Conservation (phyloP, 2,888 invertebrate genomes). For the Rhagonycha lutea region DNA sequence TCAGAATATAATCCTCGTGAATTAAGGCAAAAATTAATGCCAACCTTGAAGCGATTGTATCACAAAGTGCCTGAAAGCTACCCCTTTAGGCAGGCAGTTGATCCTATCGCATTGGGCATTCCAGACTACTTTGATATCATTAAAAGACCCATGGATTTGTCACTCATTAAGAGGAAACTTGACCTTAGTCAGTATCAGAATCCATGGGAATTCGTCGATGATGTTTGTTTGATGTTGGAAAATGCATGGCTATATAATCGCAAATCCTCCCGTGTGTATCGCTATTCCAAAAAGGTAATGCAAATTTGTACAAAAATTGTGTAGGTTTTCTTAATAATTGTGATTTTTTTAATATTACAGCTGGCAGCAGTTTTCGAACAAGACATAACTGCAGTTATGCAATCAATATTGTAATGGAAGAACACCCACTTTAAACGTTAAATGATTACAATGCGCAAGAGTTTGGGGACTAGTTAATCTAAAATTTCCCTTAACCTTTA, state of each 20-base stretch:
- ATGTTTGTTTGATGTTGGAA: conserved; percentile 99
- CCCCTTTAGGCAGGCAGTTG: conserved; percentile 96
- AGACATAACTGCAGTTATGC: conserved; percentile 99
- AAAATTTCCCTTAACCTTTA: too few relatives aligned
- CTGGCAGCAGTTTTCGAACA: conserved; percentile 96
- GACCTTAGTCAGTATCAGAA: conserved; percentile 93
- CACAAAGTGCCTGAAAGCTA: conserved; percentile 94
- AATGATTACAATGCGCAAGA: too few relatives aligned
- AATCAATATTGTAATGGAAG: conserved; percentile 96
- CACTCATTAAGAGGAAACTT: conserved; percentile 90
- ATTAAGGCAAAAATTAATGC: conserved; percentile 86
- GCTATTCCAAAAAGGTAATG: conserved; percentile 96
- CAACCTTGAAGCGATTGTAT: conserved; percentile 91
- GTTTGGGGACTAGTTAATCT: too few relatives aligned
- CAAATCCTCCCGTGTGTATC: conserved; percentile 96
- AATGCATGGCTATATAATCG: conserved; percentile 99
- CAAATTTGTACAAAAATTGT: not conserved
- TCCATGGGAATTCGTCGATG: conserved; percentile 99
- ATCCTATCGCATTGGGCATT: conserved; percentile 86
- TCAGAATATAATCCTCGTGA: conserved; percentile 91
- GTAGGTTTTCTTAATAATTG: conserved; percentile 27
- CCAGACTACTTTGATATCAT: conserved; percentile 98
- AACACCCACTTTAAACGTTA: conserved; percentile 82
- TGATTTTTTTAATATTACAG: conserved; percentile 58
- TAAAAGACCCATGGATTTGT: conserved; percentile 95